A percentile compares a stretch with the other conserved stretches of the same genome.
Evolutionary conservation across 2,113 vertebrate species (phyloP).

Genomic region (Sisor rabdophorus): DNA sequence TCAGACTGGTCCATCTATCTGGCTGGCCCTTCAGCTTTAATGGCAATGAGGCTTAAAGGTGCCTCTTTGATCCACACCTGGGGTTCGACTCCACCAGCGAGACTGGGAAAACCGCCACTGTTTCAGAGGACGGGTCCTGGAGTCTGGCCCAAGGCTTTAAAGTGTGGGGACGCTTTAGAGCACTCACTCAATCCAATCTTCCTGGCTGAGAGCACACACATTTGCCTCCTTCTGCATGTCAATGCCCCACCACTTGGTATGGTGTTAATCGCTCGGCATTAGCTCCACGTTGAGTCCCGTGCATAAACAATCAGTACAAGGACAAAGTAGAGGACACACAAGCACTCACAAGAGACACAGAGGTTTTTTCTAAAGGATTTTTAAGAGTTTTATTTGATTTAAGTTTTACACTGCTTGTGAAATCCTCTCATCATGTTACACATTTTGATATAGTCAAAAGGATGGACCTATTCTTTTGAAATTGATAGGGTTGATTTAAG

Average conservation of each 20-base stretch:
- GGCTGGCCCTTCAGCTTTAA: conserved; percentile 17
- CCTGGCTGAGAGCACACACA: conserved; percentile 47
- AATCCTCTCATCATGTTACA: not conserved
- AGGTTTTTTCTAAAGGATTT: too few relatives aligned
- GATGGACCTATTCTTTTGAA: too few relatives aligned
- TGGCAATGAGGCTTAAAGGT: conserved; percentile 35
- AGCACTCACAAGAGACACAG: not conserved
- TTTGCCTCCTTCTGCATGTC: conserved; percentile 34
- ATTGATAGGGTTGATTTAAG: too few relatives aligned
- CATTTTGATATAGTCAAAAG: not conserved
- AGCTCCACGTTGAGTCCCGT: conserved; percentile 32
- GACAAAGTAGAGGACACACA: conserved; percentile 41
- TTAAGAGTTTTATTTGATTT: too few relatives aligned
- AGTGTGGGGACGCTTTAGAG: conserved; percentile 28
- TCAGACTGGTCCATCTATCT: conserved; percentile 23
- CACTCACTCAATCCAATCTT: conserved; percentile 35
- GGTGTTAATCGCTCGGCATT: conserved; percentile 41
- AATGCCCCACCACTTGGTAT: conserved; percentile 37
- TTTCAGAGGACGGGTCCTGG: conserved; percentile 41
- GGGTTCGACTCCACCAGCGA: conserved; percentile 30
- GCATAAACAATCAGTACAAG: conserved; percentile 48
- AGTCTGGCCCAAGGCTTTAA: conserved; percentile 38
- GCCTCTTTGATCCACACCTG: conserved; percentile 47
- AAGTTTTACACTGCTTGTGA: not conserved
- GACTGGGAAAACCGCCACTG: conserved; percentile 33